These are phyloP conservation scores for Nebria salina DNA, from an alignment of 2,888 invertebrate genomes.

Conservation along the genomic window DNA sequence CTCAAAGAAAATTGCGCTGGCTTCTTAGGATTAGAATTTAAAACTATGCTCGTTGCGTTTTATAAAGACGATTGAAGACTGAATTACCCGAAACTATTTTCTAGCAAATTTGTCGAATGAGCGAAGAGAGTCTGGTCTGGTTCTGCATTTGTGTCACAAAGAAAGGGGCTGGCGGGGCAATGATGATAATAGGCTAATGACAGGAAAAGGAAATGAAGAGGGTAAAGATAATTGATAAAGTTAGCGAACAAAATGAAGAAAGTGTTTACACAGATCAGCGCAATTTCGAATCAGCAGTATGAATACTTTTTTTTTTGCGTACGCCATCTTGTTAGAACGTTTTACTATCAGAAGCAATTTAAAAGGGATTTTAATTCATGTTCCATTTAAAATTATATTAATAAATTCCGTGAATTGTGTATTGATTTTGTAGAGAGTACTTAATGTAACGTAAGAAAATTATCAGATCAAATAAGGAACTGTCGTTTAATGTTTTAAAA, in stretches of 20 bases:
- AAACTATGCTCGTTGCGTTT: not conserved
- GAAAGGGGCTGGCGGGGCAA: not conserved
- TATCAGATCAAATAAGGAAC: too few relatives aligned
- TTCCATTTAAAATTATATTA: too few relatives aligned
- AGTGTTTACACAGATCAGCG: slow-evolving; percentile 17
- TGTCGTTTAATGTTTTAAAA: too few relatives aligned
- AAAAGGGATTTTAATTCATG: too few relatives aligned
- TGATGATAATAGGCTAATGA: slow-evolving; percentile 53
- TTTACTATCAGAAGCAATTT: too few relatives aligned
- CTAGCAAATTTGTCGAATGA: not conserved
- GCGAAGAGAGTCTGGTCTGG: not conserved
- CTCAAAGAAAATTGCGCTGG: not conserved
- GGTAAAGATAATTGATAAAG: slow-evolving; percentile 54
- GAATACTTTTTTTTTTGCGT: not conserved
- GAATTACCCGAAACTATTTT: not conserved
- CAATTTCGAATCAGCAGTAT: slow-evolving; percentile 12
- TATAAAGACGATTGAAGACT: not conserved
- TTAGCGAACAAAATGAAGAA: slow-evolving; percentile 46
- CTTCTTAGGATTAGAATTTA: not conserved
- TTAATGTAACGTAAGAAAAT: too few relatives aligned
- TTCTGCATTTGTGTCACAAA: not conserved
- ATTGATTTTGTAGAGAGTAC: too few relatives aligned
- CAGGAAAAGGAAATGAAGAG: slow-evolving; percentile 53
- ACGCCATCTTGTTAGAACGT: slow-evolving; percentile 16
- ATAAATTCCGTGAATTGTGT: too few relatives aligned